Base-by-base conservation (phyloP, 2,888 invertebrate species). In the Pseudanteris insignis region DNA sequence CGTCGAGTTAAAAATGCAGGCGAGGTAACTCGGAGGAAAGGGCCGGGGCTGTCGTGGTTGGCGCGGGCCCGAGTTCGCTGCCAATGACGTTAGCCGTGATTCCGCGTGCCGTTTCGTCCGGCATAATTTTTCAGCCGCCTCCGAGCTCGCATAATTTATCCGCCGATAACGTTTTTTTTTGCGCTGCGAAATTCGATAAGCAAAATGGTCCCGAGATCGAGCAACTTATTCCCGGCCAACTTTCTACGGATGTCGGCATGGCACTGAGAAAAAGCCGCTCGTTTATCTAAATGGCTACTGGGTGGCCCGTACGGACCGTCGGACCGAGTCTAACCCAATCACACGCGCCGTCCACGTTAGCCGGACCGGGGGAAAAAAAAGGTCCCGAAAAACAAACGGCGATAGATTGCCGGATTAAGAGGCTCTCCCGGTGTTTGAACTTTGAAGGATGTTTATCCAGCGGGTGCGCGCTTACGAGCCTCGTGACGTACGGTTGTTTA, bases 241-340 rank as follows among this genome's bases (percentile, higher is more conserved):
- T 54, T 33, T 30, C 44, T 54, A 14, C 37, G 38, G 14, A 26
- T 15, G 55, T 40, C 40, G 57, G 28, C 50, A 30, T 67, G 64
- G 73, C 68, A 71, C 73, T 74, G 71, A 67, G 72, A 75, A 68
- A 74, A 71, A 72, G 67, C 74, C 72, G 71, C 70, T 73, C 76
- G 76, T 76, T 77, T 77, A 75, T 76, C 76, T 76, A 76, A 76
- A 76, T 75, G 75, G 75, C 77, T 77, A 59, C 64, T 64, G 64
- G 64, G 61, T 64, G 64, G 64, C 64, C 61, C 50, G 54, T 38
- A 34, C 53, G 38, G 50, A 25, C 54, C 48, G 53, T 53, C 50
- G 40, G 53, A 72, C 73, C 71, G 72, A 75, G 74, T 71, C 73
- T 75, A 73, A 72, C 69, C 70, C 71, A 69, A 73, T 75, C 73